Conservation (phyloP, 2,113 vertebrate genomes). For the Dryoscopus gambensis region DNA sequence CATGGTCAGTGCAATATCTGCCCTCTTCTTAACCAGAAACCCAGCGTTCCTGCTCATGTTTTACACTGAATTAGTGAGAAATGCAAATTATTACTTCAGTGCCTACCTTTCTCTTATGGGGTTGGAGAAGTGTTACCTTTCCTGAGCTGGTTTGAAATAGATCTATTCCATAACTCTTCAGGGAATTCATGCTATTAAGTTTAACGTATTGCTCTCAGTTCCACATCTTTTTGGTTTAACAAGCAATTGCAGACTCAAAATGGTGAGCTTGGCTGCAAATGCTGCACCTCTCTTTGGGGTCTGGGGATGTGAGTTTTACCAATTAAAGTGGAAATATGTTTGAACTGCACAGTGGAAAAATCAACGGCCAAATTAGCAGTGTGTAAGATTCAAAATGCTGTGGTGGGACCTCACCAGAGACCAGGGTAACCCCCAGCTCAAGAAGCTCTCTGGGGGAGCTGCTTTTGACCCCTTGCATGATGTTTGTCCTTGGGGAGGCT, state of each 20-base stretch:
- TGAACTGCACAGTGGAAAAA: not conserved
- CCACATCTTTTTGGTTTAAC: conserved; percentile 37
- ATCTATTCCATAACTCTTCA: not conserved
- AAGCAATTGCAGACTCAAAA: conserved; percentile 20
- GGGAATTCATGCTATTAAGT: conserved; percentile 49
- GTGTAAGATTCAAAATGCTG: not conserved
- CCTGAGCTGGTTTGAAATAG: not conserved
- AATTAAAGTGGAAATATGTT: conserved; percentile 50
- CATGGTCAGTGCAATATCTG: not conserved
- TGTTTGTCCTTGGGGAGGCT: not conserved
- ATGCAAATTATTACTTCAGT: not conserved
- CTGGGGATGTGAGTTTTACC: conserved; percentile 33
- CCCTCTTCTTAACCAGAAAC: not conserved
- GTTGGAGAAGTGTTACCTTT: conserved; percentile 4
- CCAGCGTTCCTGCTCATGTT: not conserved
- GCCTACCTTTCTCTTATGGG: not conserved
- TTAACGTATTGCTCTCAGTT: conserved; percentile 13
- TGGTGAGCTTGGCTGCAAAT: conserved; percentile 45
- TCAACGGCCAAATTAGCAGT: not conserved
- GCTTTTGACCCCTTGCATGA: not conserved
- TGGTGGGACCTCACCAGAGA: not conserved
- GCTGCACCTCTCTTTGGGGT: conserved; percentile 20
- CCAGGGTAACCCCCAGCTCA: not conserved
- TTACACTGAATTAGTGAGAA: not conserved
- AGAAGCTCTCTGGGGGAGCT: not conserved